Percentiles rank a stretch among this genome's conserved stretches.
These are phyloP conservation scores for Stictocephala bisonia DNA, from an alignment of 2,888 invertebrate species.

Conservation along the genomic window DNA sequence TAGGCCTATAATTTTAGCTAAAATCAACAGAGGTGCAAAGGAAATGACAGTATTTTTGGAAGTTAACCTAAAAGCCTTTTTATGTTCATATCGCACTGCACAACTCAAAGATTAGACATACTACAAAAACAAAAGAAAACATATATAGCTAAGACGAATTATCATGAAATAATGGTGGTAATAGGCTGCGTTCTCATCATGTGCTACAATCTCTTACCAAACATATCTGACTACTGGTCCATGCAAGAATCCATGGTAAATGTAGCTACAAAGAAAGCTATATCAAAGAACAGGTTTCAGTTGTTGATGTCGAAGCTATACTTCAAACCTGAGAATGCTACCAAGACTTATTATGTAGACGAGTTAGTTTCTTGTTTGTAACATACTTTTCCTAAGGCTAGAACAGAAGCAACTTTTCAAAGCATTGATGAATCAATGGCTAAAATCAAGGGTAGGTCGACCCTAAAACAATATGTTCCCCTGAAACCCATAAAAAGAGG, in stretches of 20 bases:
- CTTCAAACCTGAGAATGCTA: conserved; percentile 52
- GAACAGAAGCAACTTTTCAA: too few species aligned
- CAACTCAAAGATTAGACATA: too few species aligned
- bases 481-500: conserved; percentile 53
- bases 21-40: conserved; percentile 11
- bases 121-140: conserved; percentile 14
- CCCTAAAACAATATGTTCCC: too few species aligned
- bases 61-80: conserved; percentile 43
- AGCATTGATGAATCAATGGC: conserved; percentile 54
- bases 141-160: conserved; percentile 10
- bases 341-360: conserved; percentile 54
- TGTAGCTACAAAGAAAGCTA: conserved; percentile 51
- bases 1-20: not conserved
- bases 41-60: conserved; percentile 43
- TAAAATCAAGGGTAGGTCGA: conserved; percentile 50
- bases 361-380: too few species aligned
- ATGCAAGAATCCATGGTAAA: conserved; percentile 51
- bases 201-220: conserved; percentile 49
- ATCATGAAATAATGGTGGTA: conserved; percentile 44
- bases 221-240: conserved; percentile 51
- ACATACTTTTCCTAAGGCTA: conserved; percentile 51
- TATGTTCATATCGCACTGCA: conserved; percentile 42
- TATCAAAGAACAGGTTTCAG: conserved; percentile 51
- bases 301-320: conserved; percentile 53
- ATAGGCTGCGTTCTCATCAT: conserved; percentile 46